Conservation (phyloP, 1,140 invertebrate genomes). For the Nymphalis io region DNA sequence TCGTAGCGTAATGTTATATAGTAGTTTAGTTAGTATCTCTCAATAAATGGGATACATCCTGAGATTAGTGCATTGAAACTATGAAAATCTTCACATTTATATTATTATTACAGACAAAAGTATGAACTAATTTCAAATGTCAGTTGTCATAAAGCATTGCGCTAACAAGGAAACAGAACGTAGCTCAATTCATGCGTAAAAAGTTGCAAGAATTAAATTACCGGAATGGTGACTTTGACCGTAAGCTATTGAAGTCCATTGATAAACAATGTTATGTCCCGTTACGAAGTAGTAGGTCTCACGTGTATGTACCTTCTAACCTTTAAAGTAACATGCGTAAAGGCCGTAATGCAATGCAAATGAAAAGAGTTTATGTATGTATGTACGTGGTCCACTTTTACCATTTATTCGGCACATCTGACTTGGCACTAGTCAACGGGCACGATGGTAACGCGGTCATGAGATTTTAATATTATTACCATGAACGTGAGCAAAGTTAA, state of each 20-base stretch:
- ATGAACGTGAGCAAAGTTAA: too few relatives aligned
- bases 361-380: constrained; percentile 12
- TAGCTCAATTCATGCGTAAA: too few relatives aligned
- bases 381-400: constrained; percentile 68
- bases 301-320: constrained; percentile 1
- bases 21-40: too few relatives aligned
- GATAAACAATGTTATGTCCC: constrained; percentile 34
- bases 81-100: too few relatives aligned
- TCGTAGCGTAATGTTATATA: too few relatives aligned
- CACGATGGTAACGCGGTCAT: constrained; percentile 24
- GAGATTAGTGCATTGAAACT: too few relatives aligned
- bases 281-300: constrained; percentile 31
- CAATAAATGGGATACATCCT: too few relatives aligned
- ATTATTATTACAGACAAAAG: too few relatives aligned
- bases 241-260: constrained; percentile 28
- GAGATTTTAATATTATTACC: constrained; percentile 10
- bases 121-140: too few relatives aligned
- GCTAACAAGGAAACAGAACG: too few relatives aligned
- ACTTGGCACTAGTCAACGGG: constrained; percentile 29
- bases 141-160: too few relatives aligned
- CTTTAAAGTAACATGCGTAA: constrained; percentile 31
- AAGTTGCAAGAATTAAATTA: too few relatives aligned
- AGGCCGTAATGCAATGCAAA: constrained; percentile 18
- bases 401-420: constrained; percentile 62
- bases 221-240: neutral